Evolutionary conservation across 2,113 vertebrate species (phyloP).

Genomic region (Ictalurus punctatus): DNA sequence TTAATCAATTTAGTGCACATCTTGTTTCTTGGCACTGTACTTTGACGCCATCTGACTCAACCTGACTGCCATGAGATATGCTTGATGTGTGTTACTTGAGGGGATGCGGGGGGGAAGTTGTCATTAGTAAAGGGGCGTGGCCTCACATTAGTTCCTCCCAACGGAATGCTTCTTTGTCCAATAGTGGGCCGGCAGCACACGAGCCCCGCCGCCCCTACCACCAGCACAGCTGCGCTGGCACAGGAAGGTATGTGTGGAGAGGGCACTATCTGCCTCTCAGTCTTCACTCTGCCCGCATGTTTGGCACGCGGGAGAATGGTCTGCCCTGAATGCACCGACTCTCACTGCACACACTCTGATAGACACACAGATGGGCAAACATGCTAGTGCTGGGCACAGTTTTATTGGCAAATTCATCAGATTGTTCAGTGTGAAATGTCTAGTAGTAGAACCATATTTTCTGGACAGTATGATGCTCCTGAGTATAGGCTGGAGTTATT

Average conservation of each 20-base stretch:
- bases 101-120: slow-evolving; percentile 30
- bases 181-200: slow-evolving; percentile 96
- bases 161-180: slow-evolving; percentile 85
- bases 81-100: slow-evolving; percentile 28
- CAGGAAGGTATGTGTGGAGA: slow-evolving; percentile 87
- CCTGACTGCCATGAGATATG: slow-evolving; percentile 9
- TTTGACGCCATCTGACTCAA: not conserved
- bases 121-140: slow-evolving; percentile 47
- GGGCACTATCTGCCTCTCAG: slow-evolving; percentile 58
- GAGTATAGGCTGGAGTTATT: not conserved
- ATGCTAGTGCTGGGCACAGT: slow-evolving; percentile 26
- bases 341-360: slow-evolving; percentile 51
- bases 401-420: slow-evolving; percentile 17
- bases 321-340: slow-evolving; percentile 47
- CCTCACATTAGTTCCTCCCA: slow-evolving; percentile 66
- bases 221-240: slow-evolving; percentile 89
- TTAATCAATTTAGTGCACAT: not conserved
- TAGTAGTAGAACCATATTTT: not conserved
- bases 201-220: slow-evolving; percentile 90
- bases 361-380: slow-evolving; percentile 39
- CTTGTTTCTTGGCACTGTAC: not conserved
- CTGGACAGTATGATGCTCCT: not conserved
- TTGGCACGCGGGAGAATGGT: slow-evolving; percentile 62
- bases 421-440: not conserved
- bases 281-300: slow-evolving; percentile 74